Conservation (phyloP, 2,888 invertebrate species). For the Thelaira solivaga region DNA sequence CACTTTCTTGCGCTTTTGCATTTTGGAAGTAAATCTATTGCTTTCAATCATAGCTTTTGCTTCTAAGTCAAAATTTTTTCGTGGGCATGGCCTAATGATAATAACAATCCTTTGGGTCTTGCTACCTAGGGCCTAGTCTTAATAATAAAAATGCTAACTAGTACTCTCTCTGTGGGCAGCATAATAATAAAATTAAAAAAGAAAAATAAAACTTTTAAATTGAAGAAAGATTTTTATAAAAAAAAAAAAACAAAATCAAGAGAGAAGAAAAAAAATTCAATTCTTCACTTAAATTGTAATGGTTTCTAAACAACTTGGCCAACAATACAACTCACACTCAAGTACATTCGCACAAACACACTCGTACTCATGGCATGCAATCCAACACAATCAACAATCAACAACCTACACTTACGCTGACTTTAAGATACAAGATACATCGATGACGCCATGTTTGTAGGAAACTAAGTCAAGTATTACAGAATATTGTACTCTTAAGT, state of each 20-base stretch:
- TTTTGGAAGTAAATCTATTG: too few species aligned
- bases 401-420: conserved; percentile 46
- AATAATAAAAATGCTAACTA: too few species aligned
- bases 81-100: too few species aligned
- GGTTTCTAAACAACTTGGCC: conserved; percentile 59
- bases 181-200: not conserved
- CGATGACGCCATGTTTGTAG: conserved; percentile 48
- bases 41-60: too few species aligned
- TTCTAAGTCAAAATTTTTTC: too few species aligned
- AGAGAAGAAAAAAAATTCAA: conserved; percentile 8
- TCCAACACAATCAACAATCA: conserved; percentile 18
- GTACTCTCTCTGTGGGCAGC: not conserved
- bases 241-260: not conserved
- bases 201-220: conserved; percentile 7
- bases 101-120: too few species aligned
- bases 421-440: conserved; percentile 48
- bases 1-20: too few species aligned
- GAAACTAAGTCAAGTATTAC: conserved; percentile 54
- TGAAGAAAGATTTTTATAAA: conserved; percentile 25
- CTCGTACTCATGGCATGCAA: not conserved
- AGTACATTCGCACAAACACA: not conserved
- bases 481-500: conserved; percentile 32
- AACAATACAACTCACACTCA: conserved; percentile 23
- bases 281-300: conserved; percentile 58
- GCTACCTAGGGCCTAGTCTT: too few species aligned